These are phyloP conservation scores for Tylochromis polylepis DNA, from an alignment of 2,113 vertebrate genomes.

Conservation along the genomic window DNA sequence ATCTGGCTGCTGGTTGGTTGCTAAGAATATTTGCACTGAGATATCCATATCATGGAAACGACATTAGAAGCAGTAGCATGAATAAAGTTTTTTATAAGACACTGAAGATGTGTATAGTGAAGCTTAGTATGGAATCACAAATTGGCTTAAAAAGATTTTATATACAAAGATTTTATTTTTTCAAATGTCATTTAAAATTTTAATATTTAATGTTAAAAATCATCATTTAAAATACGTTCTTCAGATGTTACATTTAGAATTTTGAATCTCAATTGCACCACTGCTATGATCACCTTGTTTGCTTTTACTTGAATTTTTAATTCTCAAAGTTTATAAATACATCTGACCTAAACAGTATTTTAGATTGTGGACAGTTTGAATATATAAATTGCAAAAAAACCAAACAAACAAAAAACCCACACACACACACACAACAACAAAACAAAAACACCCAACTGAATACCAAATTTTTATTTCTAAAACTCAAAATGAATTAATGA, in stretches of 20 bases:
- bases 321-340: background rate
- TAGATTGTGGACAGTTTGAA: background rate
- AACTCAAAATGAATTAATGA: background rate
- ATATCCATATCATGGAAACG: background rate
- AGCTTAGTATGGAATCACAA: background rate
- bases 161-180: background rate
- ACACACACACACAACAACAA: too few relatives aligned
- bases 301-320: background rate
- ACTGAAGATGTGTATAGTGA: background rate
- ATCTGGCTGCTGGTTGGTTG: background rate
- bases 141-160: background rate
- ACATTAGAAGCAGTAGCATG: background rate
- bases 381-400: background rate
- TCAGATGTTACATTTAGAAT: background rate
- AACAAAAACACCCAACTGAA: too few relatives aligned
- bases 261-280: background rate
- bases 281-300: background rate
- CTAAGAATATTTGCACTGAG: constrained; percentile 1
- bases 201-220: background rate
- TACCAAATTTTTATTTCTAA: background rate
- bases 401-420: too few relatives aligned
- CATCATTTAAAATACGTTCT: background rate
- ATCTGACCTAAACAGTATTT: background rate
- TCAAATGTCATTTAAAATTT: background rate
- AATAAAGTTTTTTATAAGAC: background rate